Evolutionary conservation across 2,113 vertebrate species (phyloP), one percentile per base, ranked within the genome.

Genomic region (Miniopterus natalensis): DNA sequence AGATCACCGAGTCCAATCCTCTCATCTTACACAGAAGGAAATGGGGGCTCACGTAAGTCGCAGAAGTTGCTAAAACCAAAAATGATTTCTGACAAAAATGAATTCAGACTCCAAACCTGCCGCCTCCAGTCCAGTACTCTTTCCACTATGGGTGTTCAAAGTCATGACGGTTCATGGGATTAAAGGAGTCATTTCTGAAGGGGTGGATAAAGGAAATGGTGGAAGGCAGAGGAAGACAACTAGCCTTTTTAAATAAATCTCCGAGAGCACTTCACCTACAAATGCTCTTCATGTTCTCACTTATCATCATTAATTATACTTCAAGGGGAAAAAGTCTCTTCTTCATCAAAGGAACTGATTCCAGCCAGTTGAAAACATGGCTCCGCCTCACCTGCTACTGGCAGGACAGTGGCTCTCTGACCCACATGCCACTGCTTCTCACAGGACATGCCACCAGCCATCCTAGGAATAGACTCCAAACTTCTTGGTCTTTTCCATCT

Each of bases 1-100:
- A 91, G 61, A 66, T 20, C 21, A 3, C 31, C 84, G 61, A 53
- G 18, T 59, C 61, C 65, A 77, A 45, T 36, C 5, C 49, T 87
- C n/a, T 73, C 31, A n/a, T 61, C 80, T 88, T 11, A 88, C 85
- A 88, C 36, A 92, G 31, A 45, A 92, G 31, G 25, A 80, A 92
- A 47, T 0, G 11, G 15, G 93, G 3, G 42, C 29, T 53, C 42
- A n/a, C 0, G 0, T 8, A 91, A 92, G 47, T 8, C n/a, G 36
- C 17, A 77, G n/a, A 18, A 83, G 27, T 31, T 87, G 29, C 85
- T 79, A 84, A 74, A 84, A 36, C 55, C 55, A 63, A 74, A 88
- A 71, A 40, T 36, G 15, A 75, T 55, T 9, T 90, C 42, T 53
- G 70, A 90, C 57, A 70, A 78, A 70, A 47, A 36, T 49, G 45